Conservation (phyloP, 2,113 vertebrate genomes). For the Lophura nycthemera region DNA sequence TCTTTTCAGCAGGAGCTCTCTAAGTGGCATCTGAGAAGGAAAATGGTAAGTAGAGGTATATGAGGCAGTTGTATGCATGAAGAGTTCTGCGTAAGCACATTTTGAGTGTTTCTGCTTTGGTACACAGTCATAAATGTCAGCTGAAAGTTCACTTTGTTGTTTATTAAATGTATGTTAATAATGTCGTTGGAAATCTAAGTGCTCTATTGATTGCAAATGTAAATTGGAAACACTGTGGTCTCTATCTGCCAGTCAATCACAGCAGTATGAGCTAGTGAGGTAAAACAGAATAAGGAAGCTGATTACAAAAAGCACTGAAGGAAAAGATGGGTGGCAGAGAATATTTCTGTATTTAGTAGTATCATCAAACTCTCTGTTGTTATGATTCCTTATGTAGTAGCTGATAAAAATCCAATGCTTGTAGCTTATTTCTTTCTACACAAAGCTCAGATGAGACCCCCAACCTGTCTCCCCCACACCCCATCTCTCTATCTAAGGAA, state of each 20-base stretch:
- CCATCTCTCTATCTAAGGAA: neutral
- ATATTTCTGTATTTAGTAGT: neutral
- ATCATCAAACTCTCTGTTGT: neutral
- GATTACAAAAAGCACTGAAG: neutral
- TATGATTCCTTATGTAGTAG: neutral
- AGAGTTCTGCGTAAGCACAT: neutral
- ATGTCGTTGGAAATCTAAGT: neutral
- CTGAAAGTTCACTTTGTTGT: constrained; percentile 34
- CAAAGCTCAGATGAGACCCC: neutral
- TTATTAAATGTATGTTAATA: constrained; percentile 55
- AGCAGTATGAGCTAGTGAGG: neutral
- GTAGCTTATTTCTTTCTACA: neutral
- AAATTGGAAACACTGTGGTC: constrained; percentile 15
- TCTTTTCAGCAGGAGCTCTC: neutral
- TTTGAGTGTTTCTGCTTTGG: constrained; percentile 4
- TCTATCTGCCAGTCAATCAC: neutral
- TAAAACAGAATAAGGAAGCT: neutral
- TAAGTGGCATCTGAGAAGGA: neutral
- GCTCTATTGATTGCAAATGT: constrained; percentile 47
- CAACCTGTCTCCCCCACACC: too few species aligned
- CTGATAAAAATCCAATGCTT: neutral
- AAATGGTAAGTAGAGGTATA: neutral
- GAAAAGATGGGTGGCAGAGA: neutral
- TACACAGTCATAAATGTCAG: constrained; percentile 28
- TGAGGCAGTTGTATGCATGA: neutral